These are phyloP conservation scores for Ichneumoninae sp. DNA, from an alignment of 2,888 invertebrate genomes.

Conservation along the genomic window DNA sequence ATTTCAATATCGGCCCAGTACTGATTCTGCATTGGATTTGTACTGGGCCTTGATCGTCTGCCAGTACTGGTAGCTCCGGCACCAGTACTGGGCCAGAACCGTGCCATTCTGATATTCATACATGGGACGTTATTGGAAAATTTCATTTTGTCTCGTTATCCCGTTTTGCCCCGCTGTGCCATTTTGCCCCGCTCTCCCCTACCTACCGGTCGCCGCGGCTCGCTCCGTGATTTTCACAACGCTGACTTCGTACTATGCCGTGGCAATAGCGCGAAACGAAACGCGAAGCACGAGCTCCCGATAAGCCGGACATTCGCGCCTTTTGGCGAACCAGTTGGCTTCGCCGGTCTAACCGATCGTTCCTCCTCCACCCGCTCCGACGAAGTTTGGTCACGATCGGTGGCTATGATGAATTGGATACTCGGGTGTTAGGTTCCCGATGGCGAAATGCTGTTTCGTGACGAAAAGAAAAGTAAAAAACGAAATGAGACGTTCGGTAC, in stretches of 20 bases:
- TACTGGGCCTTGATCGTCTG: no score
- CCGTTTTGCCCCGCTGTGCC: no score
- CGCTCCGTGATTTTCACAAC: slow-evolving; percentile 79
- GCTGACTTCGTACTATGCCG: slow-evolving; percentile 68
- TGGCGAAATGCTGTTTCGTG: slow-evolving; percentile 36
- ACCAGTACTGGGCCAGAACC: no score
- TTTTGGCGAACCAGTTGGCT: slow-evolving; percentile 54
- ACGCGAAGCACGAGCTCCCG: slow-evolving; percentile 26
- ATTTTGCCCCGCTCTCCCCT: no score
- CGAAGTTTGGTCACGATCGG: slow-evolving; percentile 58
- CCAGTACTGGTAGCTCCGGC: no score
- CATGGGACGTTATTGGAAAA: no score
- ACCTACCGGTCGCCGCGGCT: slow-evolving; percentile 24
- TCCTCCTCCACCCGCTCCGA: slow-evolving; percentile 30
- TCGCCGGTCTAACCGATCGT: slow-evolving; percentile 37
- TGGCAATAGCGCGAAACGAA: slow-evolving; percentile 46
- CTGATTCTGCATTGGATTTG: no score
- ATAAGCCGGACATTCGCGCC: slow-evolving; percentile 56
- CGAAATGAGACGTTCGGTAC: not conserved
- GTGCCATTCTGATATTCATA: no score
- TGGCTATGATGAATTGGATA: slow-evolving; percentile 21
- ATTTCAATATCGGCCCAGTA: no score
- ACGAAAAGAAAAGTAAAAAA: slow-evolving; percentile 1
- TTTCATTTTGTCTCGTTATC: no score
- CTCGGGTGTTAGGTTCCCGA: slow-evolving; percentile 12